Evolutionary conservation across 2,797 vertebrate species (phyloP).

Genomic region (Heterohyrax brucei): DNA sequence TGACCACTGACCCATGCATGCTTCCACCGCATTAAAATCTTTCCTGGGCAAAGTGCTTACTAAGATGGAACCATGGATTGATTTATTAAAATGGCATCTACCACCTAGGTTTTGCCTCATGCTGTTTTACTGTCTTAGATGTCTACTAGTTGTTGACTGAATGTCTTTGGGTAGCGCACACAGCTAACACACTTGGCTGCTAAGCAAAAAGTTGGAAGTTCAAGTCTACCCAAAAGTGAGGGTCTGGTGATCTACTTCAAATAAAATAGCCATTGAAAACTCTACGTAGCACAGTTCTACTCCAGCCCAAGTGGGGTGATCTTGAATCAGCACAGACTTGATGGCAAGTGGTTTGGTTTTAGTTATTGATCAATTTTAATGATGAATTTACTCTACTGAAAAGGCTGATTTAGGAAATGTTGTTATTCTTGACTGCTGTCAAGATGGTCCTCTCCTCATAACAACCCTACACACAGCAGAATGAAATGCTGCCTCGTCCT

Average conservation of each 20-base stretch:
- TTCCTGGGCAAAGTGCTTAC: not conserved
- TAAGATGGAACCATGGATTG: not conserved
- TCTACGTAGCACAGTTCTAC: too few species aligned
- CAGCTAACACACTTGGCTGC: too few species aligned
- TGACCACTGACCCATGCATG: not conserved
- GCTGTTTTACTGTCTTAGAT: not conserved
- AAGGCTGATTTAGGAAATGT: not conserved
- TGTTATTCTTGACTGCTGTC: not conserved
- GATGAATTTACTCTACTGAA: not conserved
- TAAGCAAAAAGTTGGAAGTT: too few species aligned
- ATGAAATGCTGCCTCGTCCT: not conserved
- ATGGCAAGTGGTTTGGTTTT: not conserved
- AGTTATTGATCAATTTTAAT: slow-evolving; percentile 9
- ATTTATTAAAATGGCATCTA: not conserved
- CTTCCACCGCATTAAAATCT: too few species aligned
- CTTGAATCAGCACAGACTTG: not conserved
- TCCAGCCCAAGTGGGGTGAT: too few species aligned
- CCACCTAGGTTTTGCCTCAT: not conserved
- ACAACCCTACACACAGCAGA: not conserved
- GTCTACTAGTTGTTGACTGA: not conserved
- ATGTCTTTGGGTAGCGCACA: not conserved
- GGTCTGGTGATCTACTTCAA: too few species aligned
- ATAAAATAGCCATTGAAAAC: too few species aligned
- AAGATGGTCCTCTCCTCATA: too few species aligned
- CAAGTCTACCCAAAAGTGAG: not conserved